phyloP scores from a whole-genome alignment of 2,888 invertebrate genomes.

The Gortyna flavago region DNA sequence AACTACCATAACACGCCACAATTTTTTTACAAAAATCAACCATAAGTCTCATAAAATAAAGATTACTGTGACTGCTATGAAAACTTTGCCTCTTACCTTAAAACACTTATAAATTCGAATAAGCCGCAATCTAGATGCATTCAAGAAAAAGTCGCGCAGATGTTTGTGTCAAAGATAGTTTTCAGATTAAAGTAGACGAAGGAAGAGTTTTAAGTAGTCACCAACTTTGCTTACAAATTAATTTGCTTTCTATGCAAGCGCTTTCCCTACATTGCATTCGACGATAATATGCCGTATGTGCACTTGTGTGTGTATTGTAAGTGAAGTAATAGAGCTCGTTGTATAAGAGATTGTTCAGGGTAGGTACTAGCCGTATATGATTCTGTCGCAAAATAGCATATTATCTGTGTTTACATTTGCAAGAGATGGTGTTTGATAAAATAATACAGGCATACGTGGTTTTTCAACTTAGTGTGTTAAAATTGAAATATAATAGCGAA shows the following conservation, averaged over 20 bases:
- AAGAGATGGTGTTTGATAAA: not conserved
- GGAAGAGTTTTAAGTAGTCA: constrained; percentile 23
- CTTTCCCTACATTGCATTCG: not conserved
- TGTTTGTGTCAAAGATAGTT: constrained; percentile 55
- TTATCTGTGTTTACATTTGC: not conserved
- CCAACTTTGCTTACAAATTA: constrained; percentile 36
- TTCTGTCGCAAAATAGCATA: not conserved
- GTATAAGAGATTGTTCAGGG: not conserved
- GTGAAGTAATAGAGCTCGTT: not conserved
- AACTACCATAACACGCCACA: not conserved
- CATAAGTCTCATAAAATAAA: not conserved
- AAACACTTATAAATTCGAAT: constrained; percentile 70
- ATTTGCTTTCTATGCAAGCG: not conserved
- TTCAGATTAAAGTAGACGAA: constrained; percentile 13
- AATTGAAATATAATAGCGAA: too few relatives aligned
- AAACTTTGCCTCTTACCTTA: constrained; percentile 64
- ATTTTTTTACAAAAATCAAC: constrained; percentile 20
- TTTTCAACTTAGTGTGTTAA: too few relatives aligned
- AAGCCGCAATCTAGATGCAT: constrained; percentile 67
- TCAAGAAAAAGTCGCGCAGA: constrained; percentile 53
- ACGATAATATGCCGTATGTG: not conserved
- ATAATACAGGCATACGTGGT: too few relatives aligned
- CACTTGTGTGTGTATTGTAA: not conserved
- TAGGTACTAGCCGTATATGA: not conserved
- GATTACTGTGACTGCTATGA: not conserved